Base-by-base conservation (phyloP, 2,113 vertebrate species). In the Etheostoma cragini region DNA sequence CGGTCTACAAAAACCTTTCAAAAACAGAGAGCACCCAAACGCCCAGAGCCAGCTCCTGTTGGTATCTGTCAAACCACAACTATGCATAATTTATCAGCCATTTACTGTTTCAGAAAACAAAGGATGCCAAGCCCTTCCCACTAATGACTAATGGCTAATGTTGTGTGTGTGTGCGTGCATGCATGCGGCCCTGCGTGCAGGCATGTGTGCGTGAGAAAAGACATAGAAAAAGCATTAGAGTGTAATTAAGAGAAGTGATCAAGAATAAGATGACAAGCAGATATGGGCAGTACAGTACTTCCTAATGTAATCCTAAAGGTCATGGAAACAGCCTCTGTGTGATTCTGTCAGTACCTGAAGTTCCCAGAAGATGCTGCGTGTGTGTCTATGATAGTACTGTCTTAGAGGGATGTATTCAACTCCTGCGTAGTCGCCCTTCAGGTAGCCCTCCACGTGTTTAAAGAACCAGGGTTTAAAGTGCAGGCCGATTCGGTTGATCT, bases 381-480 rank as follows among this genome's bases (percentile, higher is more conserved):
- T 99, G 88, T 99, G 98, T 66, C 98, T 95, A 87, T 99, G 98
- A 86, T 99, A 99, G 85, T 99, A 99, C 30, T 99, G 98, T 50
- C 98, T 95, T 71, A 99, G 86, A 49, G 98, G 98, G 85, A 99
- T 96, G 89, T 98, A 99, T 49, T 99, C 98, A 8, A 95, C 93
- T 67, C 95, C 97, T 21, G 80, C 85, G 4, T 7, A 61, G 83
- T 95, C 92, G 16, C 80, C 85, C 77, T 91, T 96, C 90, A 99
- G 92, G 90, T 96, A 98, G 13, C 95, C 92, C 90, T 98, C 96
- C 90, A 97, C 97, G 1, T 99, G 98, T 88, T 97, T 97, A 63
- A 98, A 99, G 96, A 99, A 99, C 98, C 98, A 99, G 0, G 98
- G 97, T 92, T 99, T 98, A 87, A 97, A 99, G 95, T 98, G 97